A percentile compares a stretch with the other conserved stretches of the same genome.
These are phyloP conservation scores for Apis florea DNA, from an alignment of 1,140 invertebrate species.

Conservation along the genomic window DNA sequence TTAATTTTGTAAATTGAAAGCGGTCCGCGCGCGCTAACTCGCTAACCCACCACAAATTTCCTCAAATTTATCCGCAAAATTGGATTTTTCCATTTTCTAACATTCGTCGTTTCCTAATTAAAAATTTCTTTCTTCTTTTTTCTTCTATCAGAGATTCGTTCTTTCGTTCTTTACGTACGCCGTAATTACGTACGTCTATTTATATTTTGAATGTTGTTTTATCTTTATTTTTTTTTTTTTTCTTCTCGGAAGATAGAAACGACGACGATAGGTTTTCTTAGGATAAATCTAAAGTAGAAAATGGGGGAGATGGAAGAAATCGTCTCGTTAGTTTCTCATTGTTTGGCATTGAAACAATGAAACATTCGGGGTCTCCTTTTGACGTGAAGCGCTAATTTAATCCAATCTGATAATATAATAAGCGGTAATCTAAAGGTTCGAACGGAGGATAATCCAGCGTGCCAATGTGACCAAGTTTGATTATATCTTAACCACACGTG, in stretches of 20 bases:
- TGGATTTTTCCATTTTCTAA: neutral
- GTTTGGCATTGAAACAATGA: too few species aligned
- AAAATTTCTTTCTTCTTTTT: neutral
- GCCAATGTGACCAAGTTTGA: slow-evolving; percentile 29
- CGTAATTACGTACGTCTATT: too few species aligned
- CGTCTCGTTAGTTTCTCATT: too few species aligned
- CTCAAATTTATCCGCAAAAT: neutral
- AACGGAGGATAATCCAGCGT: slow-evolving; percentile 24
- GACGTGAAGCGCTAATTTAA: slow-evolving; percentile 2
- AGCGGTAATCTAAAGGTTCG: neutral
- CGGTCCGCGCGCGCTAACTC: neutral
- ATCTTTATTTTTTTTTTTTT: too few species aligned
- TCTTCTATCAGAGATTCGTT: too few species aligned
- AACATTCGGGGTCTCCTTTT: neutral
- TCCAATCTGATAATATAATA: neutral
- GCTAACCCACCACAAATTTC: neutral
- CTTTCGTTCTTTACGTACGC: too few species aligned
- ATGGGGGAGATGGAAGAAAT: too few species aligned
- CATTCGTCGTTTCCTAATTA: neutral
- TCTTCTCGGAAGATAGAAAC: too few species aligned
- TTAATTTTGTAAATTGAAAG: slow-evolving; percentile 42
- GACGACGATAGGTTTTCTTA: too few species aligned
- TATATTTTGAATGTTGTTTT: too few species aligned
- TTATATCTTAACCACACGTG: slow-evolving; percentile 33
- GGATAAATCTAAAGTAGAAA: too few species aligned